Evolutionary conservation across 2,113 vertebrate species (phyloP), one percentile per base, ranked within the genome.

Genomic region (Carassius gibelio): DNA sequence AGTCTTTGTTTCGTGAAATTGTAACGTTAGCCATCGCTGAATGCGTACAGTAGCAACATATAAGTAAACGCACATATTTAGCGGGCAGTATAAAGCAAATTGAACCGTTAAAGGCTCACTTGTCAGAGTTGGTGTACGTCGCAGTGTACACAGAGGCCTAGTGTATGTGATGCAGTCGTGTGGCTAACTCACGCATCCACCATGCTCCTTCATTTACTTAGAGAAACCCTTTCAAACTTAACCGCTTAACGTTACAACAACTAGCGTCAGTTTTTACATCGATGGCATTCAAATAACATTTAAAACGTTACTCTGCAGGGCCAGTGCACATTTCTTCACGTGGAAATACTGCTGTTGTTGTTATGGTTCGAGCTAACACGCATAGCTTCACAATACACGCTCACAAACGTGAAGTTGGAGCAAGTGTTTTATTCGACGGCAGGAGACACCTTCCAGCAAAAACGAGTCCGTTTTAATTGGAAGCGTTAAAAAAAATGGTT

Each of bases 1-100:
- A 8, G 50, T 69, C 71, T 85, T 68, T 84, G 84, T 79, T 79
- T 85, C 59, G 50, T 69, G n/a, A 36, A 57, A 55, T 71, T 45
- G n/a, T 82, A 30, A 42, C 42, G 36, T 42, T 42, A 48, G 19
- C 26, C 66, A n/a, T 30, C 61, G 78, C 15, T 66, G 8, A 23
- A 13, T 66, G 15, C 61, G 42, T 48, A 11, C 2, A 34, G 15
- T 66, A 48, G 8, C 38, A 0, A 21, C 19, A 30, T 50, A 81
- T 5, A 50, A 66, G 8, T 50, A 11, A 48, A 10, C 5, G 5
- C 34, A 55, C 30, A 55, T 1, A 21, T 55, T 17, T 50, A 5
- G 19, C 26, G 30, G 14, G 2, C 23, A 14, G 1, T 82, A 5
- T 34, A 38, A 55, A 21, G 26, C 26, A n/a, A 6, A 55, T 71